Conservation (phyloP, 2,888 invertebrate genomes). For the Epirrhoe tristata region DNA sequence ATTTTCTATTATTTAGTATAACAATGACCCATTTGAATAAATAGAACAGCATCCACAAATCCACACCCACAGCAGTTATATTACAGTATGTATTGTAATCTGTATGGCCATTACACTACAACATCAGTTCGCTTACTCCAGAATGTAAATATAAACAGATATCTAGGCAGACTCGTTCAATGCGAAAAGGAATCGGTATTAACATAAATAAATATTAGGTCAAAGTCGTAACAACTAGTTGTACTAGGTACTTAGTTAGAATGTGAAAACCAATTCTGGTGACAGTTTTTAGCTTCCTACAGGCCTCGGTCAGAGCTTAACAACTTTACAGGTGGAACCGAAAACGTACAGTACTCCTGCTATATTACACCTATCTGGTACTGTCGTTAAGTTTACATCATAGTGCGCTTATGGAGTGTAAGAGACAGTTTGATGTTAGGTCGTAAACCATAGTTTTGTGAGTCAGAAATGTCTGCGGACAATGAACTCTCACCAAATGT, state of each 20-base stretch:
- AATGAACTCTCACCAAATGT: background rate
- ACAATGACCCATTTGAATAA: background rate
- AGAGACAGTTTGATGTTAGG: background rate
- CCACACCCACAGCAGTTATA: background rate
- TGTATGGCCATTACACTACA: background rate
- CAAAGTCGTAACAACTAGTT: background rate
- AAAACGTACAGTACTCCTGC: no score
- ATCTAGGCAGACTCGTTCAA: slow-evolving; percentile 11
- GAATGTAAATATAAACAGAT: slow-evolving; percentile 12
- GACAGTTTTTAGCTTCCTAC: no score
- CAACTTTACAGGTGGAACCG: no score
- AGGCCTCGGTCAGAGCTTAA: no score
- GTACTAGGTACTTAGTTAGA: background rate
- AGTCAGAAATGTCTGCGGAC: background rate
- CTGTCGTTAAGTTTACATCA: background rate
- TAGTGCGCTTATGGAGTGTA: background rate
- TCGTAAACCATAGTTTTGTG: background rate
- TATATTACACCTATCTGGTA: background rate
- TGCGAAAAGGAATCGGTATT: slow-evolving; percentile 9
- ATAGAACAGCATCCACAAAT: background rate
- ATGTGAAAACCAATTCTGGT: no score
- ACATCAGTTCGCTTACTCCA: background rate
- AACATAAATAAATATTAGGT: slow-evolving; percentile 18
- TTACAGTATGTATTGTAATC: background rate
- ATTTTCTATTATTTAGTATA: no score